Evolutionary conservation across 2,888 invertebrate species (phyloP), one percentile per base, ranked within the genome.

Genomic region (Ectobius pallidus): DNA sequence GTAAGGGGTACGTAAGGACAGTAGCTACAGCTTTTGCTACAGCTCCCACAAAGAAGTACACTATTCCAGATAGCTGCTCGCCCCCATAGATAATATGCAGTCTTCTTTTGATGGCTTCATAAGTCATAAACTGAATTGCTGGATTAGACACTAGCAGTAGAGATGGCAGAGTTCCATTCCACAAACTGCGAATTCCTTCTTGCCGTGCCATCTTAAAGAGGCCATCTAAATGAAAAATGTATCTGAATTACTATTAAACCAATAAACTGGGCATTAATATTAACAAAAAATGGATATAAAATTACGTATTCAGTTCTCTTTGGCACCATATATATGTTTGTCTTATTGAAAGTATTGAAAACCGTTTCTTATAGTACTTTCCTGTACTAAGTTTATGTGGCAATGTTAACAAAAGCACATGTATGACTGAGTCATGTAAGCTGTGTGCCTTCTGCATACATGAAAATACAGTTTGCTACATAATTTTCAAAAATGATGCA

Each of bases 71-170:
- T 76, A 88, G 85, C 62, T 83, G 80, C n/a, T 77, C 77, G n/a
- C 84, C 84, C 1, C 81, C 80, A 25, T 85, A 81, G 72, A 83
- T 84, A 6, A 85, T 81, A 14, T 84, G 83, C 63, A 93, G 83
- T 77, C 87, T 87, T 73, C 95, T 86, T 82, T 97, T 97, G 16
- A 96, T 84, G 70, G 90, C 85, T 83, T 97, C 96, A 82, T 97
- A 97, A 69, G 94, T 90, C 89, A 96, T 95, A 81, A 96, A 96
- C 82, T 96, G 96, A 75, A 97, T 89, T 0, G 96, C 94, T 18
- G 97, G 97, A 84, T 97, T 97, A 11, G 91, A 88, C 22, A 95
- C 94, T 44, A 97, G 84, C 73, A 96, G 84, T n/a, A 97, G 82
- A 1, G 96, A 96, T 2, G 96, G 93, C 42, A 91, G 82, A 0